Conservation (phyloP, 2,888 invertebrate genomes). For the Globia sparganii region DNA sequence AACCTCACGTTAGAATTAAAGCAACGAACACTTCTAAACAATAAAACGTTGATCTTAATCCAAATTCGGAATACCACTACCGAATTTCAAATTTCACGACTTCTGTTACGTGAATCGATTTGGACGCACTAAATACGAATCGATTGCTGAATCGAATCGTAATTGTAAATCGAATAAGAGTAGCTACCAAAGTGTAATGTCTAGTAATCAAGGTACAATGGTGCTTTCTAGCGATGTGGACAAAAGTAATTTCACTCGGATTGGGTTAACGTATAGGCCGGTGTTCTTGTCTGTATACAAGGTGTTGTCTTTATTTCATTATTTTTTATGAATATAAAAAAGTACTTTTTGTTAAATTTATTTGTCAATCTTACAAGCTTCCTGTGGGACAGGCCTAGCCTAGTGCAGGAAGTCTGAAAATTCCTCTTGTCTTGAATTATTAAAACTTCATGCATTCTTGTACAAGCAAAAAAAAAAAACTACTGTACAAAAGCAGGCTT, state of each 20-base stretch:
- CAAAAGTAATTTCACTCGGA: slow-evolving; percentile 86
- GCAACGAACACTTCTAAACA: slow-evolving; percentile 15
- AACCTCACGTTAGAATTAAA: neutral
- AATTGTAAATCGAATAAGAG: slow-evolving; percentile 80
- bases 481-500: too few relatives aligned
- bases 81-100: slow-evolving; percentile 67
- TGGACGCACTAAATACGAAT: slow-evolving; percentile 66
- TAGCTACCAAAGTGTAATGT: slow-evolving; percentile 77
- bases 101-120: slow-evolving; percentile 70
- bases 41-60: slow-evolving; percentile 36
- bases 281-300: slow-evolving; percentile 77
- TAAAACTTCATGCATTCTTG: too few relatives aligned
- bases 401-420: neutral
- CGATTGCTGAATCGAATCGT: slow-evolving; percentile 77
- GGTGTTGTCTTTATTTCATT: slow-evolving; percentile 60
- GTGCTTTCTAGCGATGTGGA: slow-evolving; percentile 81
- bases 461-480: too few relatives aligned
- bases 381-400: neutral
- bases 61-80: slow-evolving; percentile 57
- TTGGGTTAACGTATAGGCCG: slow-evolving; percentile 79
- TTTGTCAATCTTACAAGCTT: neutral
- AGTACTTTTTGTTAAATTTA: neutral
- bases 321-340: neutral
- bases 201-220: slow-evolving; percentile 62
- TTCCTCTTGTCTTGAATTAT: neutral